These are phyloP conservation scores for Tipula helvola DNA, from an alignment of 2,888 invertebrate species.

Conservation along the genomic window DNA sequence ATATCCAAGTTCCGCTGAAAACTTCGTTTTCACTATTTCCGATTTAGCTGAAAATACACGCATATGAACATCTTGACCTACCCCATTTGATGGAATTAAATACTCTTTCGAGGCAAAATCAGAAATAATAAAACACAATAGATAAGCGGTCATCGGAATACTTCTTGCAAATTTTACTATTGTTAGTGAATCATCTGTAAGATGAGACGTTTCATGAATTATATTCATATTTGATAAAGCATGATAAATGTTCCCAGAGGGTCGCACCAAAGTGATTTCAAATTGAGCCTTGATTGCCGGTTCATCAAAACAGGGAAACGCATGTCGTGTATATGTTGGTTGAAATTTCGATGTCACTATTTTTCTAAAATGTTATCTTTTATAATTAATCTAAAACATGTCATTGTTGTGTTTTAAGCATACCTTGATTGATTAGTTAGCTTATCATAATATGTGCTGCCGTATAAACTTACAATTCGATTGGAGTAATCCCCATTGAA, in stretches of 20 bases:
- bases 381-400: not conserved
- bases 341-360: slow-evolving; percentile 90
- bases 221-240: slow-evolving; percentile 84
- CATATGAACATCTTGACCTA: slow-evolving; percentile 49
- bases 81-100: slow-evolving; percentile 38
- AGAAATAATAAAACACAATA: slow-evolving; percentile 83
- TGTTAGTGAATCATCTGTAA: slow-evolving; percentile 37
- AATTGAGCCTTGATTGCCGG: slow-evolving; percentile 82
- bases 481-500: slow-evolving; percentile 57
- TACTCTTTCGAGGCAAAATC: slow-evolving; percentile 51
- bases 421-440: slow-evolving; percentile 23
- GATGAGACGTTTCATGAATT: slow-evolving; percentile 32
- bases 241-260: slow-evolving; percentile 46
- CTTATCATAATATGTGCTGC: slow-evolving; percentile 44
- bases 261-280: slow-evolving; percentile 63
- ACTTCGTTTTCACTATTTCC: slow-evolving; percentile 60
- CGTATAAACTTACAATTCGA: slow-evolving; percentile 64
- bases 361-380: slow-evolving; percentile 38
- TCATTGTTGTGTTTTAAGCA: not conserved
- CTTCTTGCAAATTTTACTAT: slow-evolving; percentile 66
- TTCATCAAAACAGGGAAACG: slow-evolving; percentile 94
- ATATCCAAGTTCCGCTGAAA: slow-evolving; percentile 60
- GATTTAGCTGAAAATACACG: slow-evolving; percentile 61
- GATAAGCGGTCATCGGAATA: slow-evolving; percentile 87
- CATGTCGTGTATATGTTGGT: slow-evolving; percentile 83